Base-by-base conservation (phyloP, 2,888 invertebrate genomes). In the Eilema depressum region DNA sequence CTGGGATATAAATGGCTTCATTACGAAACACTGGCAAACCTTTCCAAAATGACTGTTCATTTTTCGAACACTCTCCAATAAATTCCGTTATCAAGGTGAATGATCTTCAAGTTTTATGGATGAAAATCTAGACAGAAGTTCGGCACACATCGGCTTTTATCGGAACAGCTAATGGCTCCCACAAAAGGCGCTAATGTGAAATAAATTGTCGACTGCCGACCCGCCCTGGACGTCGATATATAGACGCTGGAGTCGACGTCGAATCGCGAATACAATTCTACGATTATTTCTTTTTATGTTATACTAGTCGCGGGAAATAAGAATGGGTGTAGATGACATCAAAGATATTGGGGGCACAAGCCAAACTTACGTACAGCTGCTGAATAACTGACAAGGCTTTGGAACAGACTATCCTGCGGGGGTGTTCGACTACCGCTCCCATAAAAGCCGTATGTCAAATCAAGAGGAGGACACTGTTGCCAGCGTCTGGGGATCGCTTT, bases 101-200 rank as follows among this genome's bases (percentile, higher is more conserved):
- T 74, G 71, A 83, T 82, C 82, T 78, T 63, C 69, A 71, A 74
- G 73, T 75, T 83, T 86, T 85, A 87, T 85, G 86, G 81, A 87
- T 85, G 86, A 80, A 80, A 83, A 86, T 88, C 80, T 78, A 80
- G 78, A 76, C 77, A 77, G 74, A 80, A 81, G 73, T 75, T 82
- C 78, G 73, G 81, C 80, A 87, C 88, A 86, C 86, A 84, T 86
- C 83, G 79, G 82, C 82, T 79, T 85, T 84, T 89, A 88, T 87
- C 87, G 88, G 76, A 53, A 37, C 73, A 77, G 78, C 85, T 91
- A 91, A 91, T 89, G 91, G 89, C 85, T 75, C 83, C 78, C 83
- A 91, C 91, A 91, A 89, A 86, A 89, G 87, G 89, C 90, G 89
- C 89, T 94, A 94, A 94, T 93, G 94, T 86, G 92, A 92, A 91